Percentiles rank a stretch among this genome's conserved stretches.
Evolutionary conservation across 2,888 invertebrate species (phyloP).

Genomic region (Rhagonycha lutea): DNA sequence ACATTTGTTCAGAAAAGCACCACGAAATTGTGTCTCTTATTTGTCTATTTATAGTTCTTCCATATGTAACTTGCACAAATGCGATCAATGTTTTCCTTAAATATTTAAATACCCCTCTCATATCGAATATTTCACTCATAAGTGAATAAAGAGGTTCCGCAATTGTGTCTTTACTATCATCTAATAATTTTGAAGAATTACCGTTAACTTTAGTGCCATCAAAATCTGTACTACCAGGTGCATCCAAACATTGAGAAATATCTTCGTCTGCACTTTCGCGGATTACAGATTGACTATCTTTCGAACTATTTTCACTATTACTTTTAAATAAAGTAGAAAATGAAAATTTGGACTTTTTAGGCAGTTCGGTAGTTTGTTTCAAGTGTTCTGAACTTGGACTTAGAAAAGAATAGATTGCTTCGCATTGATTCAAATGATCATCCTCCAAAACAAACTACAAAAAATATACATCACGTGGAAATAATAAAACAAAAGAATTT

Average conservation of each 20-base stretch:
- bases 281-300: conserved; percentile 44
- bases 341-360: conserved; percentile 86
- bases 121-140: conserved; percentile 87
- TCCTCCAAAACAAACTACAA: conserved; percentile 83
- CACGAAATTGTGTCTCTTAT: conserved; percentile 85
- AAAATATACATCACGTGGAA: background rate
- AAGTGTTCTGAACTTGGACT: conserved; percentile 90
- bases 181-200: conserved; percentile 52
- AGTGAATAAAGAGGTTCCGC: conserved; percentile 89
- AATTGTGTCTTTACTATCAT: conserved; percentile 79
- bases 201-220: conserved; percentile 54
- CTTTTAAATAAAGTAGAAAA: conserved; percentile 83
- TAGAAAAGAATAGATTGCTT: conserved; percentile 88
- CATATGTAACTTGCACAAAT: conserved; percentile 86
- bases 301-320: conserved; percentile 31
- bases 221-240: conserved; percentile 56
- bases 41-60: conserved; percentile 91
- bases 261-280: conserved; percentile 80
- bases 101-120: conserved; percentile 87
- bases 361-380: conserved; percentile 75
- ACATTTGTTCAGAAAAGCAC: conserved; percentile 88
- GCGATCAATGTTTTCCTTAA: conserved; percentile 84
- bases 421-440: conserved; percentile 84
- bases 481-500: background rate
- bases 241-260: conserved; percentile 78